Evolutionary conservation across 2,888 invertebrate species (phyloP), one percentile per base, ranked within the genome.

Genomic region (Orgyia antiqua): DNA sequence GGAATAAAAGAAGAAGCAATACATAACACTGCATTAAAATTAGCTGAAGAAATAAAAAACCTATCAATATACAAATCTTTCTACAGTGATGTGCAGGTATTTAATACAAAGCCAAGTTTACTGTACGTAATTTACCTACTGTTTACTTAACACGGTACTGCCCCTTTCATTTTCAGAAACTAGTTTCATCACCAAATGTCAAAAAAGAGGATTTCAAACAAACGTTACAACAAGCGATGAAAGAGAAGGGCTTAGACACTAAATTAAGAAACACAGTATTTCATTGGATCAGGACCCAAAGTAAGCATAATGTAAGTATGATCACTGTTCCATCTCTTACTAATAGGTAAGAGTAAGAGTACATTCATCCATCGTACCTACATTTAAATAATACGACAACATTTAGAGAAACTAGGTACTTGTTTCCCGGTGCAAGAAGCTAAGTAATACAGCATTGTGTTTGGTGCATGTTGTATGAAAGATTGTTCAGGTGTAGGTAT

Each of bases 241-340:
- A 91, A 70, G 89, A 89, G 39, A 92, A 91, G 39, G 94, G 94
- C 3, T 82, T 95, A 53, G 95, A 96, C 63, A 93, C 92, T 3
- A 92, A 94, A 68, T 87, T 96, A 36, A 88, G 94, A 49, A 96
- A 96, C 61, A 93, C 94, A 36, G 92, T 96, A 27, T 95, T 91
- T 73, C 94, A 94, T 70, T 93, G 93, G 91, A 89, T 93, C 43
- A 90, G 93, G 36, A 73, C 80, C 30, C 87, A 87, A 37, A 77
- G 59, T 47, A 87, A 86, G 57, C 73, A 79, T 49, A 79, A 66
- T 44, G 86, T 84, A 59, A 72, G 79, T 52, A 10, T 20, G n/a
- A n/a, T n/a, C n/a, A n/a, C n/a, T n/a, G n/a, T n/a, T n/a, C n/a
- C n/a, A n/a, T n/a, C n/a, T n/a, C n/a, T n/a, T n/a, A n/a, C n/a